phyloP scores from a whole-genome alignment of 2,113 vertebrate genomes.

The Pedionomus torquatus region DNA sequence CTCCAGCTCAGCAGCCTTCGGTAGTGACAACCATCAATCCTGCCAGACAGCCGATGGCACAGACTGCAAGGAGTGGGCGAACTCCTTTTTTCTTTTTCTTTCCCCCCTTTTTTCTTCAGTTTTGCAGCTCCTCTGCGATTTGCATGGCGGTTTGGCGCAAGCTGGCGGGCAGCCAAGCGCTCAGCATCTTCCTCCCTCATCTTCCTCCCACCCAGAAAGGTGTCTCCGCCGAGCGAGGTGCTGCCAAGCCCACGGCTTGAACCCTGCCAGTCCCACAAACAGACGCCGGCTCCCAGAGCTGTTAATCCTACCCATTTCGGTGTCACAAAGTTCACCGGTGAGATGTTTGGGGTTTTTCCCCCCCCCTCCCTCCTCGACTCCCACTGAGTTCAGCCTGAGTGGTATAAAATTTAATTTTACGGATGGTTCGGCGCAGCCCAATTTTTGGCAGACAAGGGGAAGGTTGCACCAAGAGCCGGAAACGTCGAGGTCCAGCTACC shows the following conservation, averaged over 20 bases:
- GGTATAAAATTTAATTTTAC: neutral
- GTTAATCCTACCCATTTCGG: neutral
- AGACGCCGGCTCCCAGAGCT: neutral
- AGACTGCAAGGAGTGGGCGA: constrained; percentile 55
- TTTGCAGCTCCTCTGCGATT: constrained; percentile 28
- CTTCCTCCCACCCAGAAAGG: constrained; percentile 51
- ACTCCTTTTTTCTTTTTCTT: neutral
- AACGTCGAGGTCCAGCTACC: neutral
- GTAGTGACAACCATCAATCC: constrained; percentile 66
- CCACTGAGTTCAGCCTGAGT: neutral
- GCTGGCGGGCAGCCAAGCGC: constrained; percentile 33
- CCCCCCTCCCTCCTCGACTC: neutral
- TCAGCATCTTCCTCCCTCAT: neutral
- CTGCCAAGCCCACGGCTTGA: constrained; percentile 23
- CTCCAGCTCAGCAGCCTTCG: constrained; percentile 31
- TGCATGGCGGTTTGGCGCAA: neutral
- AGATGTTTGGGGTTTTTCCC: neutral
- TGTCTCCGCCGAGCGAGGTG: constrained; percentile 59
- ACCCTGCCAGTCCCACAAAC: constrained; percentile 38
- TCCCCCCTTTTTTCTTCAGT: neutral
- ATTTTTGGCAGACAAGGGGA: neutral
- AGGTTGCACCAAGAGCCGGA: neutral
- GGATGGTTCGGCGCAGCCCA: neutral
- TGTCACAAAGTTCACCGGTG: neutral
- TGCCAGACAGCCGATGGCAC: constrained; percentile 64